A percentile compares a stretch with the other conserved stretches of the same genome.
These are phyloP conservation scores for Neoarius graeffei DNA, from an alignment of 2,113 vertebrate genomes.

Conservation along the genomic window DNA sequence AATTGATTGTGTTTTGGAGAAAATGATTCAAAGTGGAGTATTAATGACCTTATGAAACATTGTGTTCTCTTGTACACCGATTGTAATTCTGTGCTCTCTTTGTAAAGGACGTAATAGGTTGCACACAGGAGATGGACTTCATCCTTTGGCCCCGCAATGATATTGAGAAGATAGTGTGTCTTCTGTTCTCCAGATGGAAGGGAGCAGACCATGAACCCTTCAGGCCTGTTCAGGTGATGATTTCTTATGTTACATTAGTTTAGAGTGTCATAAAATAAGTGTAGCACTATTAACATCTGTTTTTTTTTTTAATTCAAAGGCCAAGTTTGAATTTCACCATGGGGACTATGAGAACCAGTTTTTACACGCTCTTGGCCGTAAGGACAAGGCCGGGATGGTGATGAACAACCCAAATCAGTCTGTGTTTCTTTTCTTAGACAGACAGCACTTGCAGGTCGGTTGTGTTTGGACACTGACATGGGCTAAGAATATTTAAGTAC, in stretches of 20 bases:
- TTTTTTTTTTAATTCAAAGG: slow-evolving; percentile 68
- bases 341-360: slow-evolving; percentile 99
- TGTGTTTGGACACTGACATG: not conserved
- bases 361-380: slow-evolving; percentile 95
- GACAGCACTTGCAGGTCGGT: slow-evolving; percentile 95
- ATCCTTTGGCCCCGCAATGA: slow-evolving; percentile 99
- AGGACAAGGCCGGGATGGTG: slow-evolving; percentile 99
- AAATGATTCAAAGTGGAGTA: not conserved
- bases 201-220: slow-evolving; percentile 93
- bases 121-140: slow-evolving; percentile 99
- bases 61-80: not conserved
- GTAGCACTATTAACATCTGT: not conserved
- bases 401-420: slow-evolving; percentile 86
- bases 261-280: not conserved
- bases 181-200: slow-evolving; percentile 98
- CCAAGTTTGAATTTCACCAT: slow-evolving; percentile 99
- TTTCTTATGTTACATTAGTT: not conserved
- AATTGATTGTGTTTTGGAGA: not conserved
- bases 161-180: slow-evolving; percentile 98
- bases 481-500: not conserved
- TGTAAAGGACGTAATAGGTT: slow-evolving; percentile 92
- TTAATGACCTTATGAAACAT: not conserved
- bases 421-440: slow-evolving; percentile 98
- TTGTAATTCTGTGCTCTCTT: not conserved
- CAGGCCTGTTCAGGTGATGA: slow-evolving; percentile 93